A percentile compares a stretch with the other conserved stretches of the same genome.
phyloP scores from a whole-genome alignment of 1,140 invertebrate species.

The Dermatophagoides farinae region DNA sequence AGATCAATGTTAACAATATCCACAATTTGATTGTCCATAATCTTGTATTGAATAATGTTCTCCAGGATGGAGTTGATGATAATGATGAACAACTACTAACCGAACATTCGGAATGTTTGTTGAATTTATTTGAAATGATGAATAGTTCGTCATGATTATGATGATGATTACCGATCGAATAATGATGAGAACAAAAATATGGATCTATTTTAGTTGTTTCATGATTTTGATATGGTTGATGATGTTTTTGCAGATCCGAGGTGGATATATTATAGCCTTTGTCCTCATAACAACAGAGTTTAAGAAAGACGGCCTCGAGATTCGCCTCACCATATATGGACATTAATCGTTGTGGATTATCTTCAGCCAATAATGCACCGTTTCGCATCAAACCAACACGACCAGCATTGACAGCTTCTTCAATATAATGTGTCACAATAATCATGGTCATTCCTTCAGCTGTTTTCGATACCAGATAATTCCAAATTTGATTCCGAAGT shows the following conservation, averaged over 20 bases:
- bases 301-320: conserved; percentile 79
- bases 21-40: not conserved
- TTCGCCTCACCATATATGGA: conserved; percentile 57
- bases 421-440: conserved; percentile 84
- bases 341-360: conserved; percentile 61
- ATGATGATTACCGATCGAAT: too few species aligned
- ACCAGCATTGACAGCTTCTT: conserved; percentile 67
- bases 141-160: too few species aligned
- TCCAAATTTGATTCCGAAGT: conserved; percentile 44
- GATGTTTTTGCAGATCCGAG: not conserved
- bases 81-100: not conserved
- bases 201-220: not conserved
- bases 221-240: not conserved
- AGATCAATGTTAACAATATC: not conserved
- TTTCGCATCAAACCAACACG: conserved; percentile 80
- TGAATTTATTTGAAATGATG: too few species aligned
- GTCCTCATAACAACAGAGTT: conserved; percentile 39
- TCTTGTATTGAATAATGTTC: not conserved
- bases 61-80: not conserved
- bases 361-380: conserved; percentile 69
- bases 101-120: not conserved
- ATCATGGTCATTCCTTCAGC: conserved; percentile 65
- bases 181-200: not conserved
- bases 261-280: not conserved
- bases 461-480: conserved; percentile 56